These are phyloP conservation scores for Anabacerthia variegaticeps DNA, from an alignment of 2,797 vertebrate species.

Conservation along the genomic window DNA sequence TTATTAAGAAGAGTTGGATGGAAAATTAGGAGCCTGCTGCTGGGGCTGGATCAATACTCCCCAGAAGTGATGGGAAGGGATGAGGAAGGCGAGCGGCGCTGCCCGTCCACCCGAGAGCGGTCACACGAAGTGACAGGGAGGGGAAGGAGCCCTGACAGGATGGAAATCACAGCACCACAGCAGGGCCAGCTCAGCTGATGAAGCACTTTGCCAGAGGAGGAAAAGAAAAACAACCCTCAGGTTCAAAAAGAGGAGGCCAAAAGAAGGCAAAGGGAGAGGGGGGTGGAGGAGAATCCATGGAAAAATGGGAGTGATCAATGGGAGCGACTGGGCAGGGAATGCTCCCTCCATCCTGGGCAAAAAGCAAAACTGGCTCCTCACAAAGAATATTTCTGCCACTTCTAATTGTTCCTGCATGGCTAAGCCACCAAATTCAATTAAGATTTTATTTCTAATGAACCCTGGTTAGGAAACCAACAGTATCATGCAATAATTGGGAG, in stretches of 20 bases:
- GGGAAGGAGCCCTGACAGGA: not conserved
- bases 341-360: not conserved
- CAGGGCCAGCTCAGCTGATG: not conserved
- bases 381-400: constrained; percentile 23
- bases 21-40: not conserved
- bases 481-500: not conserved
- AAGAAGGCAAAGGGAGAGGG: not conserved
- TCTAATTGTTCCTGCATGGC: not conserved
- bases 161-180: not conserved
- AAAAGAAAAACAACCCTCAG: not conserved
- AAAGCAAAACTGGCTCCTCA: not conserved
- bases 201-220: not conserved
- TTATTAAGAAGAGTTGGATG: not conserved
- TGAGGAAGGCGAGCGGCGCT: not conserved
- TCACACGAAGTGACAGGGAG: not conserved
- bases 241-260: not conserved
- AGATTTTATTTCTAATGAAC: constrained; percentile 44
- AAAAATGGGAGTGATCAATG: not conserved
- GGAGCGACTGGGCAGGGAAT: not conserved
- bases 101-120: not conserved
- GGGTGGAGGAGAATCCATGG: not conserved
- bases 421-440: constrained; percentile 33
- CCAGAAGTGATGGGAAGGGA: not conserved
- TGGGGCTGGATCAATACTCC: not conserved
- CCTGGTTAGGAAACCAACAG: not conserved